Base-by-base conservation (phyloP, 1,140 invertebrate genomes). In the Streblospio benedicti region DNA sequence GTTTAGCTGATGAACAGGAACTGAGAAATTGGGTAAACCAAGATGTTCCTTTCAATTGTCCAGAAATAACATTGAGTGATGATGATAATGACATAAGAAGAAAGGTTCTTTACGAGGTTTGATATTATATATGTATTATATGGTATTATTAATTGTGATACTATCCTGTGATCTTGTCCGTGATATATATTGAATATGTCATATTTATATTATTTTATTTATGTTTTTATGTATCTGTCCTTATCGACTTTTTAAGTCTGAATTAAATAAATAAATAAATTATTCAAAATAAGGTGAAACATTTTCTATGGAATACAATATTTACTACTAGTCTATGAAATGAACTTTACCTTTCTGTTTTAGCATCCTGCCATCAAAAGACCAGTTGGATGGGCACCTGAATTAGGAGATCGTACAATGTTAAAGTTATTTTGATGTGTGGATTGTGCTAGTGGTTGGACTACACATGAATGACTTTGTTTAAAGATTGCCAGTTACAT, bases 391-490 rank as follows among this genome's bases (percentile, higher is more conserved):
- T 45, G 23, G 14, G 35, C 56, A 27, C 56, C 56, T 30, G 20
- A 57, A 23, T 57, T 57, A 16, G 56, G 56, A 47, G 23, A 47
- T 23, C 25, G 45, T 23, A 47, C 25, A 47, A 9, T 47, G 45
- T 47, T n/a, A n/a, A n/a, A n/a, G n/a, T n/a, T n/a, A n/a, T n/a
- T n/a, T n/a, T n/a, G n/a, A n/a, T n/a, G n/a, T n/a, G n/a, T n/a
- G n/a, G n/a, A n/a, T n/a, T n/a, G n/a, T n/a, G n/a, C n/a, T n/a
- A n/a, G n/a, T n/a, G n/a, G n/a, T n/a, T n/a, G n/a, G n/a, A n/a
- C n/a, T n/a, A n/a, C n/a, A n/a, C n/a, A n/a, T n/a, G n/a, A n/a
- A n/a, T n/a, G n/a, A n/a, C n/a, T n/a, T n/a, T n/a, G n/a, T n/a
- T n/a, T n/a, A n/a, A n/a, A n/a, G n/a, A n/a, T n/a, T n/a, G n/a